phyloP scores from a whole-genome alignment of 2,888 invertebrate genomes.

The Parnassius orleans region DNA sequence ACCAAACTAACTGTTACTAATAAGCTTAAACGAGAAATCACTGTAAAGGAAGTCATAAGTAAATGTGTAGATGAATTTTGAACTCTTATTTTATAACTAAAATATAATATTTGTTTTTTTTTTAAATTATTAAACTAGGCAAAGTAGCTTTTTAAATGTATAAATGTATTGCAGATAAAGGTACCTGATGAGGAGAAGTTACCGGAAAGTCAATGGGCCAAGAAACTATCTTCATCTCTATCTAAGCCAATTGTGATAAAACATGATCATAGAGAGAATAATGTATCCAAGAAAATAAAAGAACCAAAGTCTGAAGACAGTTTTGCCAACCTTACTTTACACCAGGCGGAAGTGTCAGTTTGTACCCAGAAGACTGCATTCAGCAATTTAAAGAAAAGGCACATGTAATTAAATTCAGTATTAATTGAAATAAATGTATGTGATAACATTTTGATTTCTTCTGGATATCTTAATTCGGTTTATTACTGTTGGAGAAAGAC shows the following conservation, averaged over 20 bases:
- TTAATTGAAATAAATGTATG: too few species aligned
- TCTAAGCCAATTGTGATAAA: conserved; percentile 55
- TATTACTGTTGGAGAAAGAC: too few species aligned
- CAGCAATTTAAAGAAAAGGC: conserved; percentile 30
- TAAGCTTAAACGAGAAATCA: too few species aligned
- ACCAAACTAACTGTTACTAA: too few species aligned
- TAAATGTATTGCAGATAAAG: conserved; percentile 45
- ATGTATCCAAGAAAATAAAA: conserved; percentile 39
- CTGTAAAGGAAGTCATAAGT: too few species aligned
- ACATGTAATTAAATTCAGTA: too few species aligned
- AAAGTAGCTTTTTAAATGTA: too few species aligned
- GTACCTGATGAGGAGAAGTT: conserved; percentile 50
- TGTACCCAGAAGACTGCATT: conserved; percentile 59
- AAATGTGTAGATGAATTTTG: too few species aligned
- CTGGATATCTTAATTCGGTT: too few species aligned
- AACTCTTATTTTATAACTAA: too few species aligned
- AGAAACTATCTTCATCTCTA: conserved; percentile 48
- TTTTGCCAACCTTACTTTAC: conserved; percentile 53
- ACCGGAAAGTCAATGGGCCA: conserved; percentile 51
- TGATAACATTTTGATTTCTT: too few species aligned
- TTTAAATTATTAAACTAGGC: conserved; percentile 23
- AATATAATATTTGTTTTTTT: not conserved
- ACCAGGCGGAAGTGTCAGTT: conserved; percentile 63
- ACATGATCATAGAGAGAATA: conserved; percentile 53
- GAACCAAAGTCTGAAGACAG: conserved; percentile 50